phyloP scores from a whole-genome alignment of 2,888 invertebrate species.

The Perizoma affinitatum region DNA sequence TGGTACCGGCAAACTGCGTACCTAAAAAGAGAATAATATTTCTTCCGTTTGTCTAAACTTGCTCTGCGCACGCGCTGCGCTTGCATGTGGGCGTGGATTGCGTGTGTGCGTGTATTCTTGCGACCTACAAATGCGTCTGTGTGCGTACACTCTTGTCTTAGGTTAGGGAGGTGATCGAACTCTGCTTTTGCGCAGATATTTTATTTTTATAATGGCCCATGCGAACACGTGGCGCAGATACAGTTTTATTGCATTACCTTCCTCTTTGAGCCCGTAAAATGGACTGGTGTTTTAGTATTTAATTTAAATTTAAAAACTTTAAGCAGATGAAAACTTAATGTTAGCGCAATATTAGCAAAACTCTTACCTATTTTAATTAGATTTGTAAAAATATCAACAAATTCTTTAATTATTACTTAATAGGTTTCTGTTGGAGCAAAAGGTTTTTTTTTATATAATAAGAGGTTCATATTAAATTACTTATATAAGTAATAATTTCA shows the following conservation, averaged over 20 bases:
- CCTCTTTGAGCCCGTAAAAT: slow-evolving; percentile 48
- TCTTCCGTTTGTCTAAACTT: slow-evolving; percentile 84
- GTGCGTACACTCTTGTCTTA: slow-evolving; percentile 80
- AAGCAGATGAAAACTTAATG: no score
- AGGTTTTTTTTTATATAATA: no score
- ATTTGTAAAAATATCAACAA: no score
- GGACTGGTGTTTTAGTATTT: background rate
- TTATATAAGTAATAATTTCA: background rate
- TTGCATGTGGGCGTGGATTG: slow-evolving; percentile 57
- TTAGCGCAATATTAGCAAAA: no score
- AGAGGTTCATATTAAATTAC: no score
- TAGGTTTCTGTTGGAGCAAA: no score
- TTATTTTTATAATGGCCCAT: slow-evolving; percentile 78
- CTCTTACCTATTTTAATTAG: no score
- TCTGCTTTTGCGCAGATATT: slow-evolving; percentile 77
- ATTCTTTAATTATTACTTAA: no score
- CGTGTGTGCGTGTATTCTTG: slow-evolving; percentile 50
- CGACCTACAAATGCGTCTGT: slow-evolving; percentile 56
- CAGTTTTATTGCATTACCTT: slow-evolving; percentile 71
- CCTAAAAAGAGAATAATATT: slow-evolving; percentile 82
- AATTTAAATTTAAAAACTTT: no score
- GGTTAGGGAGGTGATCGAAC: slow-evolving; percentile 84
- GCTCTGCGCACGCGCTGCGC: slow-evolving; percentile 76
- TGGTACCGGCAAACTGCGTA: slow-evolving; percentile 48
- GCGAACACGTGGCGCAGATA: slow-evolving; percentile 71